These are phyloP conservation scores for Sebastes itinus DNA, from an alignment of 2,797 vertebrate species.

Conservation along the genomic window DNA sequence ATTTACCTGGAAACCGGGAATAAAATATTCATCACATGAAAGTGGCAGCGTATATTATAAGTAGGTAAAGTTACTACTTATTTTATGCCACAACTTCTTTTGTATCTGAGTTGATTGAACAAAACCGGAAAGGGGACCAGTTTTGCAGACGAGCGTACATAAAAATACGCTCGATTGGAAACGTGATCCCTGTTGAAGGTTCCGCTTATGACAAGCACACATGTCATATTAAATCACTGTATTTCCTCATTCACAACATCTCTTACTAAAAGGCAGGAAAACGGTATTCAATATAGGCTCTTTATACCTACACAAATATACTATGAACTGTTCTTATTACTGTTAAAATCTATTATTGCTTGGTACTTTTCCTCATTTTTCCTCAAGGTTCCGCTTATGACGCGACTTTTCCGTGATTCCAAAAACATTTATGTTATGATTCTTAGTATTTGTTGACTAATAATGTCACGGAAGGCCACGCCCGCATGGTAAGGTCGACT, in stretches of 20 bases:
- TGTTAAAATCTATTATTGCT: too few species aligned
- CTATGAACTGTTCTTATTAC: too few species aligned
- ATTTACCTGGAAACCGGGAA: neutral
- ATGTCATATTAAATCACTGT: too few species aligned
- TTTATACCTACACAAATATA: too few species aligned
- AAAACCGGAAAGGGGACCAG: fast-evolving
- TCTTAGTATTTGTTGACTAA: neutral
- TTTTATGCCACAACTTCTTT: neutral
- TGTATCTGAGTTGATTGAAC: neutral
- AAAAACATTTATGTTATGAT: neutral
- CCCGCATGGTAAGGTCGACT: neutral
- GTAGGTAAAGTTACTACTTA: neutral
- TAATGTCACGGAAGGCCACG: neutral
- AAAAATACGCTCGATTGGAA: conserved; percentile 49
- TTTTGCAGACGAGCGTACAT: neutral
- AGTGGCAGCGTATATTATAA: fast-evolving
- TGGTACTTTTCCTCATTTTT: too few species aligned
- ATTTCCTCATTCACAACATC: too few species aligned
- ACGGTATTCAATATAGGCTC: too few species aligned
- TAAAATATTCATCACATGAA: fast-evolving
- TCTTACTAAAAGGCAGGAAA: too few species aligned
- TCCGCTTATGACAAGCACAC: conserved; percentile 3
- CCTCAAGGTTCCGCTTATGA: too few species aligned
- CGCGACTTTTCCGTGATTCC: neutral
- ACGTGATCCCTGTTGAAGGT: neutral